A percentile compares a stretch with the other conserved stretches of the same genome.
These are phyloP conservation scores for Coreoperca whiteheadi DNA, from an alignment of 2,113 vertebrate genomes.

Conservation along the genomic window DNA sequence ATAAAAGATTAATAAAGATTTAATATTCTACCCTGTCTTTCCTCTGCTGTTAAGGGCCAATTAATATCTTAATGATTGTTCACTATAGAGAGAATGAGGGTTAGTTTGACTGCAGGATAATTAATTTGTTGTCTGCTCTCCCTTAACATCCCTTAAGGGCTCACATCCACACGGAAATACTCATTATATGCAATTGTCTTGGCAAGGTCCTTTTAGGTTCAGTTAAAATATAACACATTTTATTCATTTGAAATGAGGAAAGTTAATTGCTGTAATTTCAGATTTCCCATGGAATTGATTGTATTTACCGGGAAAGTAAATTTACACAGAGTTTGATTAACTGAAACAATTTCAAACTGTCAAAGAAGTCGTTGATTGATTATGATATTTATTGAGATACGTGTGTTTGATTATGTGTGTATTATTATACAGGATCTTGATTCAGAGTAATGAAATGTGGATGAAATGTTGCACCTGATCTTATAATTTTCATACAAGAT, in stretches of 20 bases:
- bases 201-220: background rate
- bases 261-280: background rate
- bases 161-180: slow-evolving; percentile 10
- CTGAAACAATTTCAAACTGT: background rate
- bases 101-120: slow-evolving; percentile 17
- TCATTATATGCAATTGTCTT: background rate
- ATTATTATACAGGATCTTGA: background rate
- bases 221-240: background rate
- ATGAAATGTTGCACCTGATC: background rate
- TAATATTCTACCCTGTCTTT: slow-evolving; percentile 21
- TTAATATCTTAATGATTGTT: slow-evolving; percentile 17
- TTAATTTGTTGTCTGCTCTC: slow-evolving; percentile 7
- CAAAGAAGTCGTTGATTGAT: background rate
- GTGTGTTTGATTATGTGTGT: slow-evolving; percentile 6
- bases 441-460: background rate
- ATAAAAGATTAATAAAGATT: slow-evolving; percentile 17
- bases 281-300: background rate
- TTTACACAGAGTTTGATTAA: background rate
- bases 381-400: background rate
- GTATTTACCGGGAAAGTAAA: background rate
- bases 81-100: background rate
- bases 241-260: background rate
- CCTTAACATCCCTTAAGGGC: background rate
- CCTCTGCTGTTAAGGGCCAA: background rate
- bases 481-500: too few species aligned